phyloP scores from a whole-genome alignment of 2,113 vertebrate genomes.

The Probosciger aterrimus region DNA sequence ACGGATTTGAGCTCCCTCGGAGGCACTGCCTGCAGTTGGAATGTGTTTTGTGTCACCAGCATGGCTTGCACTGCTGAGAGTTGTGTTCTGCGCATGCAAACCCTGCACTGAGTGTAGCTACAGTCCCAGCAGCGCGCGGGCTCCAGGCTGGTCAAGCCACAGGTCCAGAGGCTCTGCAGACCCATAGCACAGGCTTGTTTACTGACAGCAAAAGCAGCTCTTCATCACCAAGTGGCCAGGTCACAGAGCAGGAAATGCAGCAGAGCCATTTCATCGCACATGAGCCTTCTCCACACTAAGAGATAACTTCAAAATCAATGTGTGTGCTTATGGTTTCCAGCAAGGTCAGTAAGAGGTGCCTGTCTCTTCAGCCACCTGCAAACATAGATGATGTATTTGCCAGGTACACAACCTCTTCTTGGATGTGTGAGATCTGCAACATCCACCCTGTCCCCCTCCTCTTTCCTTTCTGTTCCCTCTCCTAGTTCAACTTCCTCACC shows the following conservation, averaged over 20 bases:
- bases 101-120: neutral
- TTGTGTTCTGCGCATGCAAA: neutral
- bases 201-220: constrained; percentile 7
- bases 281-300: neutral
- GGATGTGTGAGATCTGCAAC: neutral
- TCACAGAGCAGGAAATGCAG: constrained; percentile 9
- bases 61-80: neutral
- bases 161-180: neutral
- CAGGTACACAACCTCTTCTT: neutral
- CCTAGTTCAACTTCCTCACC: constrained; percentile 28
- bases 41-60: neutral
- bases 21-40: neutral
- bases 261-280: neutral
- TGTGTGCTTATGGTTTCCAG: neutral
- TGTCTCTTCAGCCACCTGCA: neutral
- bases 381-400: neutral
- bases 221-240: constrained; percentile 19
- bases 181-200: neutral
- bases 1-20: neutral
- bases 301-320: neutral
- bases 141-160: neutral
- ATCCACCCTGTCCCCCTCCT: neutral
- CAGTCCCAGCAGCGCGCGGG: neutral
- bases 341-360: neutral
- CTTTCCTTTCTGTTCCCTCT: neutral